phyloP scores from a whole-genome alignment of 2,888 invertebrate species.

The Epinotia bilunana region DNA sequence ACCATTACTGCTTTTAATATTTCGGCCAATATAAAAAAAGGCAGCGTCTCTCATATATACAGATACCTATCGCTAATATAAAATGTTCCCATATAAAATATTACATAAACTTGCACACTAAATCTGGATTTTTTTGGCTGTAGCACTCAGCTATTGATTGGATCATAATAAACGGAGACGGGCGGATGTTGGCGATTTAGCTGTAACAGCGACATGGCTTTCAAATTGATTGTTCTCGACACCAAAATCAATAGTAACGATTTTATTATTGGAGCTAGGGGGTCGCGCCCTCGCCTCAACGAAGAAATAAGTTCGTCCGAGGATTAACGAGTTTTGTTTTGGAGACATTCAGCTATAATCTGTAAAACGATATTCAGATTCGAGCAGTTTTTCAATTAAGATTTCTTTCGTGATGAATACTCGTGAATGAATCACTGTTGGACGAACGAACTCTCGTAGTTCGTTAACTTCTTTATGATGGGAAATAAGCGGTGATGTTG shows the following conservation, averaged over 20 bases:
- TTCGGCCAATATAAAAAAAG: too few species aligned
- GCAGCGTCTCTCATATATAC: too few species aligned
- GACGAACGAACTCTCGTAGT: background rate
- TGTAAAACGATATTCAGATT: conserved; percentile 1
- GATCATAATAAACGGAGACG: conserved; percentile 63
- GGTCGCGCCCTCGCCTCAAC: conserved; percentile 57
- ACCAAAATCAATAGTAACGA: conserved; percentile 80
- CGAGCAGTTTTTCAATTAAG: background rate
- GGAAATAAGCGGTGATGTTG: too few species aligned
- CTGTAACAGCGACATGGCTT: conserved; percentile 65
- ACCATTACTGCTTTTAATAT: too few species aligned
- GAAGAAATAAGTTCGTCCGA: conserved; percentile 29
- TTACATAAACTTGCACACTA: conserved; percentile 1
- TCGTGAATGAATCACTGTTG: background rate
- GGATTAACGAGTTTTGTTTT: conserved; percentile 37
- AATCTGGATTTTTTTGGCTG: conserved; percentile 29
- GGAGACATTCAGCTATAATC: conserved; percentile 23
- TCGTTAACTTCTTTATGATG: too few species aligned
- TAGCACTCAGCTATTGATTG: conserved; percentile 45
- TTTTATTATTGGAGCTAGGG: conserved; percentile 67
- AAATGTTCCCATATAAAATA: background rate
- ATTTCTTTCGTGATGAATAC: background rate
- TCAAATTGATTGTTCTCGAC: conserved; percentile 76
- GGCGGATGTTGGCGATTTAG: conserved; percentile 80
- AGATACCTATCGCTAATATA: background rate